phyloP scores from a whole-genome alignment of 2,797 vertebrate species.

The Parambassis ranga region DNA sequence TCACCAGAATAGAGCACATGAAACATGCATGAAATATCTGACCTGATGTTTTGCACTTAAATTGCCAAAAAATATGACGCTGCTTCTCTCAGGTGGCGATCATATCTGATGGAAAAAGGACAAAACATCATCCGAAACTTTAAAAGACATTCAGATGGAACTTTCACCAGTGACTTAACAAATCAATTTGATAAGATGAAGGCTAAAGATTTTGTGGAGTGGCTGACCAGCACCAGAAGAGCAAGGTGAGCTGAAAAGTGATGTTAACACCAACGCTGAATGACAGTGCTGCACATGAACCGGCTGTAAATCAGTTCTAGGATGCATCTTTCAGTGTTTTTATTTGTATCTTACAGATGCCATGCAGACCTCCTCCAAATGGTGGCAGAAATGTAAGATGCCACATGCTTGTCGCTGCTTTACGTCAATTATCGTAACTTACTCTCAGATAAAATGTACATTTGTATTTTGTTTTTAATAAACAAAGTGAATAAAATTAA shows the following conservation, averaged over 20 bases:
- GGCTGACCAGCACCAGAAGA: slow-evolving; percentile 77
- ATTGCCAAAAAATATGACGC: no score
- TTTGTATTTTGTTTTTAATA: neutral
- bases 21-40: neutral
- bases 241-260: slow-evolving; percentile 51
- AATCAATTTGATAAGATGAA: slow-evolving; percentile 80
- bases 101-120: slow-evolving; percentile 34
- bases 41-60: neutral
- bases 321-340: neutral
- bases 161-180: slow-evolving; percentile 81
- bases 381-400: slow-evolving; percentile 18
- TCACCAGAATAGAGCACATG: no score
- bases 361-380: slow-evolving; percentile 9
- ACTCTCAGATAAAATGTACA: neutral
- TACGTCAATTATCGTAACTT: neutral
- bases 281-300: no score
- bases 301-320: no score
- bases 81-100: slow-evolving; percentile 59
- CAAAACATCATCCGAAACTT: slow-evolving; percentile 36
- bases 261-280: neutral
- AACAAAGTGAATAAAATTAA: no score
- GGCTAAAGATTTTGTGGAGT: slow-evolving; percentile 84
- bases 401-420: neutral
- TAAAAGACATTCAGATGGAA: slow-evolving; percentile 83
- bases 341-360: slow-evolving; percentile 44